Base-by-base conservation (phyloP, 2,113 vertebrate species). In the Spilogale gracilis region DNA sequence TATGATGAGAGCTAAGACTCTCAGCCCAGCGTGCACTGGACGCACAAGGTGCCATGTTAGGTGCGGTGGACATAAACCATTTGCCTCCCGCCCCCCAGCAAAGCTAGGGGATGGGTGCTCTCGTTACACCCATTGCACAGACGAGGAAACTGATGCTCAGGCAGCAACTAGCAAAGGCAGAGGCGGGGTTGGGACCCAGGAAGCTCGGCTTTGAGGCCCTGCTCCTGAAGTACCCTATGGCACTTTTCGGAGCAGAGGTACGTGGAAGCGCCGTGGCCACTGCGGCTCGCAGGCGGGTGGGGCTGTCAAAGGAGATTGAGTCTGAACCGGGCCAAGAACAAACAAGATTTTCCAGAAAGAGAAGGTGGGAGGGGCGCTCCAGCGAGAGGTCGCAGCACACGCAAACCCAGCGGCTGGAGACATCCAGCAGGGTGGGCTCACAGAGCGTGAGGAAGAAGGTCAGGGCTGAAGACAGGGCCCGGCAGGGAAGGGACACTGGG, bases 321-420 rank as follows among this genome's bases (percentile, higher is more conserved):
- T 95, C 90, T 88, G 83, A 96, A 88, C 43, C 14, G 8, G n/a
- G 25, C 30, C 10, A 11, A 71, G 61, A 91, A 94, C 21, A 94
- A 20, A 94, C 21, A 92, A 20, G 54, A 89, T 83, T 90, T 96
- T 88, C 94, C 58, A 74, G 54, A 96, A 85, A 88, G 20, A 63
- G 45, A 67, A 38, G 50, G 16, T 43, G 81, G 27, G 21, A 73
- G n/a, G 16, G 18, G 9, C 38, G 56, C 23, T 95, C 38, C 61
- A 81, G 58, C 60, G 56, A 93, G 86, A 45, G 54, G 54, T 25
- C 92, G 65, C 14, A 13, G 45, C 48, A 48, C 1, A 16, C 11
- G 67, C 52, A 76, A 90, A 84, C 27, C 27, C 30, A 10, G 11
- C 20, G 61, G 38, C 25, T 50, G 58, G 56, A 85, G 45, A 43